Conservation (phyloP, 2,797 vertebrate species). For the Danio kyathit region DNA sequence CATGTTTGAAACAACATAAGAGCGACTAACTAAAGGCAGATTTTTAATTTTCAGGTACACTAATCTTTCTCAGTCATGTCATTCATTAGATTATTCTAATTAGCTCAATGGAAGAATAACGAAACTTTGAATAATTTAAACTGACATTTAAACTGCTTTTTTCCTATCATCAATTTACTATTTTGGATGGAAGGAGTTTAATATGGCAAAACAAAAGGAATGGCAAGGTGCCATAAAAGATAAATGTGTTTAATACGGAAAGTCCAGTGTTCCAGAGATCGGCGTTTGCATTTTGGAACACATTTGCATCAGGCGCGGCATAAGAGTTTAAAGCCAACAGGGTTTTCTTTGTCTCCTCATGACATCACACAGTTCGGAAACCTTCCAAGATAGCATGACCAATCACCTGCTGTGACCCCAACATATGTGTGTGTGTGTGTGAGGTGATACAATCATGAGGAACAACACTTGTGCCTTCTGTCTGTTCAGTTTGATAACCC, state of each 20-base stretch:
- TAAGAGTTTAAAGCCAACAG: conserved; percentile 40
- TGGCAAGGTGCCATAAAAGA: conserved; percentile 13
- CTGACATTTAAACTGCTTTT: background rate
- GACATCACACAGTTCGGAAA: conserved; percentile 14
- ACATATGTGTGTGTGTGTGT: background rate
- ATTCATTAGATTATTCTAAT: background rate
- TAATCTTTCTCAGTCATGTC: no score
- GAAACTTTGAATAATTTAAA: background rate
- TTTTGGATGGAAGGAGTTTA: background rate
- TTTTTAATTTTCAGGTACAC: no score
- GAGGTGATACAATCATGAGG: background rate
- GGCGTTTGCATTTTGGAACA: conserved; percentile 46
- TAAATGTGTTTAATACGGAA: conserved; percentile 8
- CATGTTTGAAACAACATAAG: background rate
- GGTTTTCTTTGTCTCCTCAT: conserved; percentile 16
- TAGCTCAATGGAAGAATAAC: background rate
- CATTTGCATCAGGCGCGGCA: conserved; percentile 59
- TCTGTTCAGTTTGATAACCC: conserved; percentile 53
- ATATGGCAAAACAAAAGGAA: conserved; percentile 2
- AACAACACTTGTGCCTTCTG: conserved; percentile 38
- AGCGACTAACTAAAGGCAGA: background rate
- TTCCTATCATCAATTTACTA: background rate
- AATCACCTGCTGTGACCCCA: background rate
- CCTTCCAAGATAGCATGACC: conserved; percentile 30
- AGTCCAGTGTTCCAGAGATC: conserved; percentile 30